Conservation (phyloP, 1,140 invertebrate genomes). For the Danaus melanippus region DNA sequence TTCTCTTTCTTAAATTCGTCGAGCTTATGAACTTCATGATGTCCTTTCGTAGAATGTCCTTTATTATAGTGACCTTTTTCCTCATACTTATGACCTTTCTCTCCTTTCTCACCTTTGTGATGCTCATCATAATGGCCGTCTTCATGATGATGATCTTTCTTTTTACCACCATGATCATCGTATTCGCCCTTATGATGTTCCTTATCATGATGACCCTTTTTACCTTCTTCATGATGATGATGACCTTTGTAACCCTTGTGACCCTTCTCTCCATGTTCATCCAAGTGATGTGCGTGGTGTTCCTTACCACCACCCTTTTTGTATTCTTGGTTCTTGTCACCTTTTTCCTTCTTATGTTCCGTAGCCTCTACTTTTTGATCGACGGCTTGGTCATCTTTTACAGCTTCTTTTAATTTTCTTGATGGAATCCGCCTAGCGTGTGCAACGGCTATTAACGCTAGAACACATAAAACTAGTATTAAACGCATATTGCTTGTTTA, state of each 20-base stretch:
- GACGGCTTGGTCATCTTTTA: constrained; percentile 14
- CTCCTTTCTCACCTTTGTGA: constrained; percentile 77
- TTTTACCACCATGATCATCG: constrained; percentile 80
- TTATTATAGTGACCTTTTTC: constrained; percentile 80
- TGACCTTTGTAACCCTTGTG: constrained; percentile 78
- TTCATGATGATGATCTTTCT: constrained; percentile 81
- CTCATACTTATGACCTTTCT: constrained; percentile 76
- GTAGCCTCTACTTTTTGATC: constrained; percentile 69
- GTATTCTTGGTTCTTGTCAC: constrained; percentile 68
- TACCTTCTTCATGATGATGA: constrained; percentile 78
- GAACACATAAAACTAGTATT: constrained; percentile 40
- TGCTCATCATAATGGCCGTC: constrained; percentile 82
- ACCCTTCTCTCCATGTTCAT: constrained; percentile 75
- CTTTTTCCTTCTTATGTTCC: constrained; percentile 75
- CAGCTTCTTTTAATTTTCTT: constrained; percentile 30
- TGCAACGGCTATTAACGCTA: constrained; percentile 30
- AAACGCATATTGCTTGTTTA: constrained; percentile 41
- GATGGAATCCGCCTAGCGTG: constrained; percentile 39
- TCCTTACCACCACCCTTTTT: constrained; percentile 72
- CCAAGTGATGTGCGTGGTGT: constrained; percentile 65
- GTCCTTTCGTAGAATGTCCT: constrained; percentile 84
- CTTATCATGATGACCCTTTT: constrained; percentile 82
- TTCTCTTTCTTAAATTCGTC: constrained; percentile 78
- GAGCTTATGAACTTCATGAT: constrained; percentile 81
- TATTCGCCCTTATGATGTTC: constrained; percentile 80